Percentiles rank a stretch among this genome's conserved stretches.
These are phyloP conservation scores for Blennius ocellaris DNA, from an alignment of 2,113 vertebrate genomes.

Conservation along the genomic window DNA sequence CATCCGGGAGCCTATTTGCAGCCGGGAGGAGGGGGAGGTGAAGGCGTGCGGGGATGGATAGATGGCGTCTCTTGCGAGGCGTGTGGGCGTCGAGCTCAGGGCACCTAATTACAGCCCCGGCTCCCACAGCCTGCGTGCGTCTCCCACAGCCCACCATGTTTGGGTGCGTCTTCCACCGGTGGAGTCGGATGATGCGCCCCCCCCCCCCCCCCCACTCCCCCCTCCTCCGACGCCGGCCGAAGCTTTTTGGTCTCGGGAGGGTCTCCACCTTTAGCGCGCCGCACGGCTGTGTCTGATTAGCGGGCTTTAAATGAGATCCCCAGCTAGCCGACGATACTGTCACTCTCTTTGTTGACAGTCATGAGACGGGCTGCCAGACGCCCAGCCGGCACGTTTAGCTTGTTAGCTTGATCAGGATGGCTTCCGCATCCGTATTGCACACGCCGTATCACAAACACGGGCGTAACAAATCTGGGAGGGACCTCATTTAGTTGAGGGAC, in stretches of 20 bases:
- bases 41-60: background rate
- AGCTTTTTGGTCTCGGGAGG: constrained; percentile 66
- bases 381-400: constrained; percentile 49
- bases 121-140: constrained; percentile 58
- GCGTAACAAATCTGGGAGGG: constrained; percentile 47
- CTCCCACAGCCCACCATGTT: constrained; percentile 71
- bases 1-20: constrained; percentile 57
- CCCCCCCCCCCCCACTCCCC: constrained; percentile 48
- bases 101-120: constrained; percentile 76
- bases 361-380: constrained; percentile 45
- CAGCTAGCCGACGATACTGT: constrained; percentile 59
- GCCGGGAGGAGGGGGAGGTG: constrained; percentile 40
- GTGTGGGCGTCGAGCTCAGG: constrained; percentile 75
- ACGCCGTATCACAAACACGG: constrained; percentile 48
- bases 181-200: constrained; percentile 61
- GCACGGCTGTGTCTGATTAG: constrained; percentile 67
- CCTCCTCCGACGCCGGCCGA: too few relatives aligned
- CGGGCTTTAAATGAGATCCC: constrained; percentile 72
- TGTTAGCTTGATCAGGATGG: constrained; percentile 60
- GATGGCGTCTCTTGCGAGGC: constrained; percentile 58
- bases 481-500: constrained; percentile 61
- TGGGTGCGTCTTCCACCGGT: constrained; percentile 74
- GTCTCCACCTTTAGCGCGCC: constrained; percentile 66
- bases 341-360: constrained; percentile 72
- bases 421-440: constrained; percentile 31